Conservation (phyloP, 2,797 vertebrate genomes). For the Pseudotriccus pelzelni region DNA sequence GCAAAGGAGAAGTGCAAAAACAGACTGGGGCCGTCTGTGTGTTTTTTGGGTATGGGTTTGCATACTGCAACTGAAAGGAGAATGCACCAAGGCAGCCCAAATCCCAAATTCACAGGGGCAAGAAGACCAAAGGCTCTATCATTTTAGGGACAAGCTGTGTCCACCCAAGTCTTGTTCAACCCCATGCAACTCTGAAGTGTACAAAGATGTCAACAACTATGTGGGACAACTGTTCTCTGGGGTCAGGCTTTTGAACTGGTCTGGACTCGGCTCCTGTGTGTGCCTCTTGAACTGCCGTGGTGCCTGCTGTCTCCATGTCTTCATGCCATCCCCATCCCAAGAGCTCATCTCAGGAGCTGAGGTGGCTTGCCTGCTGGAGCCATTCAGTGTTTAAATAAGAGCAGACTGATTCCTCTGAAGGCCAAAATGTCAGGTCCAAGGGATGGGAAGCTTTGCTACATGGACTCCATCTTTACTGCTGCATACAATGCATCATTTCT, state of each 20-base stretch:
- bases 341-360: not conserved
- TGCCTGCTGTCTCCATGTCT: conserved; percentile 1
- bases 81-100: not conserved
- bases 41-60: not conserved
- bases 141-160: not conserved
- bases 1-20: not conserved
- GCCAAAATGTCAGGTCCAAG: not conserved
- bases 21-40: not conserved
- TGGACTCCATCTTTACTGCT: not conserved
- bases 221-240: not conserved
- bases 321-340: not conserved
- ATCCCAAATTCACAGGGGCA: not conserved
- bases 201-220: not conserved
- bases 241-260: not conserved
- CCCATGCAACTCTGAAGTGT: not conserved
- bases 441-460: not conserved
- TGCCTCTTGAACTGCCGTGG: not conserved
- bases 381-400: not conserved
- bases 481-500: not conserved
- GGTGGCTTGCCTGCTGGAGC: not conserved
- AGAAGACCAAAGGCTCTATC: not conserved
- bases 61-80: not conserved
- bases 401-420: not conserved
- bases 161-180: not conserved
- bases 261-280: not conserved